phyloP scores from a whole-genome alignment of 2,888 invertebrate species.

The Pristionchus arcanus region DNA sequence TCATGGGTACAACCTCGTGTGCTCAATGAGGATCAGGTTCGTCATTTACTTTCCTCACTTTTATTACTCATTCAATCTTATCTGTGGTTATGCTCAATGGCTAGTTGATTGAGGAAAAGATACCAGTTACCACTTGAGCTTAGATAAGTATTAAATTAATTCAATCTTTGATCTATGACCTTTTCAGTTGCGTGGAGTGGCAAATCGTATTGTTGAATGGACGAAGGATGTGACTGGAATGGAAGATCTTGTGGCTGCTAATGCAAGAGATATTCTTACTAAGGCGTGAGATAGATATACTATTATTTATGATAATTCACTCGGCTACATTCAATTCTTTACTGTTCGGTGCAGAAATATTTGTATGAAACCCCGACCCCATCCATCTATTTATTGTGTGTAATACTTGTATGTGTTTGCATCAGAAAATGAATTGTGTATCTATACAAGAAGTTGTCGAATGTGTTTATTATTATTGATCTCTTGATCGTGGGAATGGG shows the following conservation, averaged over 20 bases:
- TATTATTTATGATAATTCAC: slow-evolving; percentile 15
- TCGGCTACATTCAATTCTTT: not conserved
- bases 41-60: not conserved
- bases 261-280: slow-evolving; percentile 88
- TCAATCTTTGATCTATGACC: not conserved
- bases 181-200: slow-evolving; percentile 86
- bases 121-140: slow-evolving; percentile 14
- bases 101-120: not conserved
- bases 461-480: slow-evolving; percentile 45
- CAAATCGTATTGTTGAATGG: slow-evolving; percentile 86
- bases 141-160: not conserved
- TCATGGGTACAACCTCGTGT: slow-evolving; percentile 92
- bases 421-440: slow-evolving; percentile 39
- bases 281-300: slow-evolving; percentile 61
- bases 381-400: slow-evolving; percentile 38
- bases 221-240: slow-evolving; percentile 87
- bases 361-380: not conserved
- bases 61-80: not conserved
- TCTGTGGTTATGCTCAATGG: not conserved
- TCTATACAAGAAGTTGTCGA: not conserved
- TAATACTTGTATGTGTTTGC: slow-evolving; percentile 48
- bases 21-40: slow-evolving; percentile 85
- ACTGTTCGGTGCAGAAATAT: not conserved
- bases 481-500: not conserved
- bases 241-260: slow-evolving; percentile 86